phyloP scores from a whole-genome alignment of 1,140 invertebrate genomes.

The Calliopsis andreniformis region DNA sequence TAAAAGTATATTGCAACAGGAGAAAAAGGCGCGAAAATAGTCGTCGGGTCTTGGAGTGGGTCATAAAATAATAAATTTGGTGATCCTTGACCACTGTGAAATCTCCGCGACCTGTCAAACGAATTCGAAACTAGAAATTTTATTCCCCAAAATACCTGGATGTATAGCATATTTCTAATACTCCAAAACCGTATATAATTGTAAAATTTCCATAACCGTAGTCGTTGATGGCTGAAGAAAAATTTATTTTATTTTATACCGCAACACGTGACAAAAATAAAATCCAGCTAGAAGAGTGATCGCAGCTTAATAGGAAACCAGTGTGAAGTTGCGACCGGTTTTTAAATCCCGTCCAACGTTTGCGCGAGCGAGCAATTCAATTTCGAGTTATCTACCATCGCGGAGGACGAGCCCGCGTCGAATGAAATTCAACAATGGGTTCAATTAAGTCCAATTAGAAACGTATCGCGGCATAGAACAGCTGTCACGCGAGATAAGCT shows the following conservation, averaged over 20 bases:
- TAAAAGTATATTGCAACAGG: slow-evolving; percentile 20
- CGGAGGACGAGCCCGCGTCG: slow-evolving; percentile 14
- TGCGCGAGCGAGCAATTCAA: slow-evolving; percentile 6
- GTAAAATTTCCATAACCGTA: no score
- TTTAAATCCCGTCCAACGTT: slow-evolving; percentile 7
- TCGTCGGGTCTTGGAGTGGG: not conserved
- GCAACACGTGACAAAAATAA: not conserved
- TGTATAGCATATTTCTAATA: no score
- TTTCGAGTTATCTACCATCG: slow-evolving; percentile 14
- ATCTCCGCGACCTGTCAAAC: slow-evolving; percentile 42
- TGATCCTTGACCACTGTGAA: slow-evolving; percentile 40
- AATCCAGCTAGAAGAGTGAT: not conserved
- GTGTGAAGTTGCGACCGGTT: not conserved
- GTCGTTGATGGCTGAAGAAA: no score
- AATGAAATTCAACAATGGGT: slow-evolving; percentile 51
- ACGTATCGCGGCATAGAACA: slow-evolving; percentile 38
- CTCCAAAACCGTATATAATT: no score
- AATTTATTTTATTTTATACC: not conserved
- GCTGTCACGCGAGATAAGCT: slow-evolving; percentile 48
- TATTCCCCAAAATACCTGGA: not conserved
- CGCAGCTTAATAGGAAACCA: slow-evolving; percentile 10
- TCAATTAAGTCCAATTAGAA: slow-evolving; percentile 51
- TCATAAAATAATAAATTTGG: slow-evolving; percentile 52
- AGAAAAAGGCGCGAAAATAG: slow-evolving; percentile 46
- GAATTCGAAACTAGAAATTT: slow-evolving; percentile 8